These are phyloP conservation scores for Taenaris catops DNA, from an alignment of 2,888 invertebrate genomes.

Conservation along the genomic window DNA sequence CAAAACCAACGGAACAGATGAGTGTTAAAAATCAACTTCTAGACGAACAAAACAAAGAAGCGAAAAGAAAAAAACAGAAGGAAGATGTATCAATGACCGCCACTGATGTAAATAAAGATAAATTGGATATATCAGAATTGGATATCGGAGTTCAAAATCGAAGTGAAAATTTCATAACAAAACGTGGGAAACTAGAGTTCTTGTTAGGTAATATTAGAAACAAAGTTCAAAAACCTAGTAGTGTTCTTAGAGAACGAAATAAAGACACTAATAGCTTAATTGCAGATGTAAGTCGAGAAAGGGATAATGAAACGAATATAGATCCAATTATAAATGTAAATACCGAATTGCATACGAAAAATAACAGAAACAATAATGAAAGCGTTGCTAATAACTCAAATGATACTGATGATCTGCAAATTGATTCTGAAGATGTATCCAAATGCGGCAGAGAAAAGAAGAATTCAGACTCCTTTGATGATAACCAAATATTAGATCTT, in stretches of 20 bases:
- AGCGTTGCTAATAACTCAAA: neutral
- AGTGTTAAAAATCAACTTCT: conserved; percentile 11
- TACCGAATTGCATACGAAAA: conserved; percentile 1
- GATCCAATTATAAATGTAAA: neutral
- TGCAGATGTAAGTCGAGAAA: no score
- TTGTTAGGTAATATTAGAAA: conserved; percentile 42
- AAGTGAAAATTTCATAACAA: conserved; percentile 39
- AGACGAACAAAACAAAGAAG: conserved; percentile 12
- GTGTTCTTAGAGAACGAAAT: conserved; percentile 10
- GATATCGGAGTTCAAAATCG: conserved; percentile 18
- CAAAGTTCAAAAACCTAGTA: conserved; percentile 22
- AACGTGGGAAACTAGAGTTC: conserved; percentile 48
- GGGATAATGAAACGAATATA: no score
- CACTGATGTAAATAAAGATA: neutral
- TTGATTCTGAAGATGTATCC: neutral
- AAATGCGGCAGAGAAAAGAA: conserved; percentile 1
- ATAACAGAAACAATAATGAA: neutral
- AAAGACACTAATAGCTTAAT: conserved; percentile 1
- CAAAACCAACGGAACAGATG: conserved; percentile 9
- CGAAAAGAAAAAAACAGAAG: conserved; percentile 1
- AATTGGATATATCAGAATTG: conserved; percentile 3
- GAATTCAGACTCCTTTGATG: conserved; percentile 13
- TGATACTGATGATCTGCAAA: neutral
- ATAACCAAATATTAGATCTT: conserved; percentile 12
- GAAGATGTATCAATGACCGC: neutral